phyloP scores from a whole-genome alignment of 2,797 vertebrate species.

The Poeciliopsis paucimaculata region DNA sequence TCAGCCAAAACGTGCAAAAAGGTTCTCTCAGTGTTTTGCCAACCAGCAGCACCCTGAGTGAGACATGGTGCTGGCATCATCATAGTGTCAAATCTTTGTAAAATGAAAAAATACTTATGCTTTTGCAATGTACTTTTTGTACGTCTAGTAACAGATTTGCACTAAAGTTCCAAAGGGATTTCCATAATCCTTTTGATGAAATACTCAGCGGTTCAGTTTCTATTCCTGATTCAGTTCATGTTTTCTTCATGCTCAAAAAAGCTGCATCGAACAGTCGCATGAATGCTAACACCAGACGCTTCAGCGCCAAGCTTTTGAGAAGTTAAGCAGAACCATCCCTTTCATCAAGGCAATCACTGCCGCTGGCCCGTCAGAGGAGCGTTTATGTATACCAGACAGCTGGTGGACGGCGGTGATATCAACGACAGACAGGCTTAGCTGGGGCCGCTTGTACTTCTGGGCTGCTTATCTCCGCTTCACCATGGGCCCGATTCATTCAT shows the following conservation, averaged over 20 bases:
- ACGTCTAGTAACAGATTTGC: background rate
- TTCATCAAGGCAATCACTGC: conserved; percentile 49
- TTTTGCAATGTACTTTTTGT: background rate
- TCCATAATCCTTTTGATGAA: background rate
- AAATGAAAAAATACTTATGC: background rate
- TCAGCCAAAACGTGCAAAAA: background rate
- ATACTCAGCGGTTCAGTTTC: background rate
- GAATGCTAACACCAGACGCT: background rate
- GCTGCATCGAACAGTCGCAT: background rate
- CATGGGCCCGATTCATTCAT: conserved; percentile 67
- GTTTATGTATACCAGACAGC: conserved; percentile 44
- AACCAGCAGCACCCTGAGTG: background rate
- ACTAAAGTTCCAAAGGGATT: background rate
- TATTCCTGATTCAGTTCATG: background rate
- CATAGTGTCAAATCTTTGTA: background rate
- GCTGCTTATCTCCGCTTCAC: conserved; percentile 69
- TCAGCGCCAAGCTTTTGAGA: conserved; percentile 11
- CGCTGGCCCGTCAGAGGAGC: conserved; percentile 40
- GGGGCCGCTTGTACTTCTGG: conserved; percentile 56
- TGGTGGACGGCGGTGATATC: conserved; percentile 66
- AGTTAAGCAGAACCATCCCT: conserved; percentile 32
- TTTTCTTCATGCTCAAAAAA: background rate
- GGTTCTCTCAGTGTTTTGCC: background rate
- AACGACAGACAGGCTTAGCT: conserved; percentile 70
- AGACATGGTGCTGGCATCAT: background rate